Evolutionary conservation across 2,888 invertebrate genomes (phyloP).

Genomic region (Euproctis similis): DNA sequence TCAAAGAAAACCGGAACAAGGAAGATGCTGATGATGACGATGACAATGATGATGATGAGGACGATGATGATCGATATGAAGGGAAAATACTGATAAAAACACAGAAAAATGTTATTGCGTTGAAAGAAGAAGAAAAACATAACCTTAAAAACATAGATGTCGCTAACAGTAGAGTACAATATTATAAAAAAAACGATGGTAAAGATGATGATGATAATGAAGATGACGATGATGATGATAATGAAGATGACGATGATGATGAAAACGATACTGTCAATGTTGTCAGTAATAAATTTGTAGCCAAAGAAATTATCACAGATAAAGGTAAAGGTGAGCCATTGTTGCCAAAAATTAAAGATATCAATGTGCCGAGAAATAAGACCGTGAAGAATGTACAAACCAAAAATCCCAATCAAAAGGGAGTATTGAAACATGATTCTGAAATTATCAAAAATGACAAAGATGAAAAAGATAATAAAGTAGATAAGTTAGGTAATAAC

Average conservation of each 20-base stretch:
- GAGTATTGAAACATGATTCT: constrained; percentile 14
- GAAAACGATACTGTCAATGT: too few relatives aligned
- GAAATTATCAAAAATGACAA: constrained; percentile 16
- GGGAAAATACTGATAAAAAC: not conserved
- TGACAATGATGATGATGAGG: not conserved
- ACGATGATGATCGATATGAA: not conserved
- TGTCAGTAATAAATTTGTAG: too few relatives aligned
- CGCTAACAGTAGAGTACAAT: too few relatives aligned
- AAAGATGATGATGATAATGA: constrained; percentile 1
- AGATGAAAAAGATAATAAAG: constrained; percentile 10
- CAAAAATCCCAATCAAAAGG: too few relatives aligned
- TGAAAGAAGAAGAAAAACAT: too few relatives aligned
- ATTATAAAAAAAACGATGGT: not conserved
- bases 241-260: not conserved
- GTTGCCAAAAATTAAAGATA: too few relatives aligned
- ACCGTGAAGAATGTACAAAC: constrained; percentile 1
- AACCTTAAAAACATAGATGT: too few relatives aligned
- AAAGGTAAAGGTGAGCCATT: constrained; percentile 6
- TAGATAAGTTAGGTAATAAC: constrained; percentile 8
- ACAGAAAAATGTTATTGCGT: too few relatives aligned
- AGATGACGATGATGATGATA: not conserved
- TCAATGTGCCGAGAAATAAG: constrained; percentile 3
- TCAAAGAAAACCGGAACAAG: too few relatives aligned
- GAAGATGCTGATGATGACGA: not conserved
- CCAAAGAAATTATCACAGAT: too few relatives aligned